A percentile compares a stretch with the other conserved stretches of the same genome.
These are phyloP conservation scores for Cossypha heuglini DNA, from an alignment of 2,797 vertebrate genomes.

Conservation along the genomic window DNA sequence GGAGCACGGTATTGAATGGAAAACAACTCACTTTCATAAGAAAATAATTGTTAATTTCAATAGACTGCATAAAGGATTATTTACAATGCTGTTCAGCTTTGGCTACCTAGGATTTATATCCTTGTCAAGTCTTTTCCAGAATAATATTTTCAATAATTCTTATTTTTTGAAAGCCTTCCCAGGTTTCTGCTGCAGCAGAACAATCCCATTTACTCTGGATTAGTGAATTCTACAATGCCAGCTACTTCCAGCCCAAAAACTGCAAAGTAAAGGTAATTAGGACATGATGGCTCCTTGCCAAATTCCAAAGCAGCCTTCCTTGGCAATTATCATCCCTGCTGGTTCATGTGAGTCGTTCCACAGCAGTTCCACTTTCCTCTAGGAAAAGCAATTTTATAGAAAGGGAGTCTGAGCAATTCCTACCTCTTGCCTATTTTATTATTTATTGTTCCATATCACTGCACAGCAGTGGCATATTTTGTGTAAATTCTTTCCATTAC, in stretches of 20 bases:
- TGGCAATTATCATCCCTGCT: not conserved
- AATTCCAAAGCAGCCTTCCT: not conserved
- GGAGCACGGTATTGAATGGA: not conserved
- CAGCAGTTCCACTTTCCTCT: not conserved
- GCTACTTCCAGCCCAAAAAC: not conserved
- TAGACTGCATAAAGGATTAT: not conserved
- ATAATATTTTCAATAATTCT: not conserved
- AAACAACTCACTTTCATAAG: not conserved
- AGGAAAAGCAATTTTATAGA: not conserved
- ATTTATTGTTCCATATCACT: constrained; percentile 39
- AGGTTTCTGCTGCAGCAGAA: not conserved
- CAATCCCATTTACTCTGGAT: not conserved
- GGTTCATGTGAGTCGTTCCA: not conserved
- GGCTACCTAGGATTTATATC: not conserved
- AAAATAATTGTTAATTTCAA: not conserved
- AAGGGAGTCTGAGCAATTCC: not conserved
- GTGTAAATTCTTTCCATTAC: constrained; percentile 48
- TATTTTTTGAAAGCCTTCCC: not conserved
- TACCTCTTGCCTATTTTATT: not conserved
- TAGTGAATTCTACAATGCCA: not conserved
- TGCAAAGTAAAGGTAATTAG: not conserved
- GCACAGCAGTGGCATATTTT: not conserved
- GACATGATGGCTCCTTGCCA: not conserved
- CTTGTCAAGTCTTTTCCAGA: not conserved
- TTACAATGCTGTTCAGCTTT: not conserved